Evolutionary conservation across 2,113 vertebrate genomes (phyloP).

Genomic region (Rhynchopsitta pachyrhyncha): DNA sequence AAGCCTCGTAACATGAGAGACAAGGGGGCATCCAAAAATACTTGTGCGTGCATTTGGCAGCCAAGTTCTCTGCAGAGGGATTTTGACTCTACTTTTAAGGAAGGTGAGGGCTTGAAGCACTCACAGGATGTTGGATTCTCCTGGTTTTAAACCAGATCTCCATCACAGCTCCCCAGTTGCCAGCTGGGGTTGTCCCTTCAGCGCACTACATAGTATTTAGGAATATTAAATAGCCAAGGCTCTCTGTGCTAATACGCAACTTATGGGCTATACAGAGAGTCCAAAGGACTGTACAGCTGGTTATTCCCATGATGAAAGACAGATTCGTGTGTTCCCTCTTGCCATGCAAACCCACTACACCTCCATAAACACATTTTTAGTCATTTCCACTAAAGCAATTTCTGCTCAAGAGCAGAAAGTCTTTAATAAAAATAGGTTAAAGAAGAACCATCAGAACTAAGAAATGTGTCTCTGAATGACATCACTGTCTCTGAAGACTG

Average conservation of each 20-base stretch:
- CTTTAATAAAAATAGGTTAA: background rate
- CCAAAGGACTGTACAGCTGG: background rate
- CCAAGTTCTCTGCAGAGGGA: background rate
- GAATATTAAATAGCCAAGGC: background rate
- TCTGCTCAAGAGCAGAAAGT: background rate
- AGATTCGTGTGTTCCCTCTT: background rate
- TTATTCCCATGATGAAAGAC: background rate
- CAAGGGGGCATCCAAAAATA: background rate
- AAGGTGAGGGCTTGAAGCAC: background rate
- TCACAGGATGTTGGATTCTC: background rate
- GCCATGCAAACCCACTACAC: background rate
- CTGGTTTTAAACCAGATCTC: background rate
- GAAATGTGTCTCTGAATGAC: background rate
- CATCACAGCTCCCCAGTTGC: background rate
- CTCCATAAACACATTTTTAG: background rate
- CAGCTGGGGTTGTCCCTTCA: background rate
- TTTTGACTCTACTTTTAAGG: background rate
- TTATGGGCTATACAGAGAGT: background rate
- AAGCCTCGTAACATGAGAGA: background rate
- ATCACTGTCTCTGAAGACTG: background rate
- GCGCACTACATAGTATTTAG: background rate
- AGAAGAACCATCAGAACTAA: background rate
- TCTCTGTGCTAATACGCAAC: background rate
- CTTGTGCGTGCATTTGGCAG: background rate
- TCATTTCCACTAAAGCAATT: background rate